A percentile compares a stretch with the other conserved stretches of the same genome.
These are phyloP conservation scores for Drosophila hamatofila DNA, from an alignment of 2,888 invertebrate genomes.

Conservation along the genomic window DNA sequence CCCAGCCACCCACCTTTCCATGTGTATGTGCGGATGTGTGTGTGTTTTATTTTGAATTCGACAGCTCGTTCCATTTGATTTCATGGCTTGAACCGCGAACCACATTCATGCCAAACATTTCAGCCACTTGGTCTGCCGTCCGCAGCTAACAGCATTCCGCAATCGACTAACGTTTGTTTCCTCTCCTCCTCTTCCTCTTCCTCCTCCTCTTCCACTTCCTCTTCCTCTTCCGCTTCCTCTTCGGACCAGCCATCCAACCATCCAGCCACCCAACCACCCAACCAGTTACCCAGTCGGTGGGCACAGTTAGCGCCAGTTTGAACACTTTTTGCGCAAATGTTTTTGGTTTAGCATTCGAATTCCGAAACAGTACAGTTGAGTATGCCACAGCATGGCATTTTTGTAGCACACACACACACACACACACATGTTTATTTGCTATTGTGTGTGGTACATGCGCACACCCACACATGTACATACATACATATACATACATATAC, in stretches of 20 bases:
- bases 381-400: slow-evolving; percentile 75
- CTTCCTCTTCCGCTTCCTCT: not conserved
- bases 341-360: slow-evolving; percentile 75
- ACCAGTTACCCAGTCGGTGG: slow-evolving; percentile 9
- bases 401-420: slow-evolving; percentile 50
- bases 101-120: slow-evolving; percentile 52
- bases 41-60: slow-evolving; percentile 59
- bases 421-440: slow-evolving; percentile 23
- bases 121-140: slow-evolving; percentile 57
- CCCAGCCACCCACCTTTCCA: not conserved
- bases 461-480: slow-evolving; percentile 45
- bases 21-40: slow-evolving; percentile 23
- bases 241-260: slow-evolving; percentile 4
- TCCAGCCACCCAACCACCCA: slow-evolving; percentile 1
- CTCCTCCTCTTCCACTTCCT: not conserved
- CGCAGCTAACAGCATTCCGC: slow-evolving; percentile 34
- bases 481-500: not conserved
- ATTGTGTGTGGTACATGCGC: slow-evolving; percentile 63
- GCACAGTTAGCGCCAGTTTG: slow-evolving; percentile 59
- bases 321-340: slow-evolving; percentile 75
- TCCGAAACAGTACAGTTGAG: slow-evolving; percentile 77
- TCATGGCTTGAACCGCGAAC: slow-evolving; percentile 38
- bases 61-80: slow-evolving; percentile 75
- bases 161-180: slow-evolving; percentile 37
- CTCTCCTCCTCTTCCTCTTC: not conserved